Conservation (phyloP, 2,888 invertebrate species). For the Sycophila texana region DNA sequence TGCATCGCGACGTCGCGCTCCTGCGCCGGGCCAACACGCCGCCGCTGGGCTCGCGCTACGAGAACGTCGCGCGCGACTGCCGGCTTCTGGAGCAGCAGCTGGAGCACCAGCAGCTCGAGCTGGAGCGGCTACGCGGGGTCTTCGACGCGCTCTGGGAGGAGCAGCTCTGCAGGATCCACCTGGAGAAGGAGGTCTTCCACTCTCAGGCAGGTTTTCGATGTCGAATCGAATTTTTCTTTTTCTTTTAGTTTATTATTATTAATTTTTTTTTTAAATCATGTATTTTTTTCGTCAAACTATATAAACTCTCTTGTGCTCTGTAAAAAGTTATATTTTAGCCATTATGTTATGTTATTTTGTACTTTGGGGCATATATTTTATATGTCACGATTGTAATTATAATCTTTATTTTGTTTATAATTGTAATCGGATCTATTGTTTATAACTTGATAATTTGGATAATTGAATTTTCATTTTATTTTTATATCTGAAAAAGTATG, state of each 20-base stretch:
- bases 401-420: too few relatives aligned
- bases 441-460: too few relatives aligned
- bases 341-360: too few relatives aligned
- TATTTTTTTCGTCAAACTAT: too few relatives aligned
- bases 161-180: constrained; percentile 82
- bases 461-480: too few relatives aligned
- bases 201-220: constrained; percentile 74
- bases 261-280: too few relatives aligned
- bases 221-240: not conserved
- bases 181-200: constrained; percentile 83
- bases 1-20: constrained; percentile 83
- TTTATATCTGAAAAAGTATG: too few relatives aligned
- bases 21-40: constrained; percentile 78
- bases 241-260: not conserved
- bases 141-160: constrained; percentile 85
- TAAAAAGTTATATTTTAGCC: too few relatives aligned
- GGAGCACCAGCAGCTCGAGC: constrained; percentile 80
- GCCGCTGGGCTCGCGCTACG: constrained; percentile 76
- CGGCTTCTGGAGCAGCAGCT: constrained; percentile 79
- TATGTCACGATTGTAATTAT: too few relatives aligned
- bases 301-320: too few relatives aligned
- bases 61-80: constrained; percentile 79
- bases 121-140: constrained; percentile 79
- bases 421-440: too few relatives aligned
- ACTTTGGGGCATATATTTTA: too few relatives aligned